These are phyloP conservation scores for Tokudaia muenninki DNA, from an alignment of 2,797 vertebrate genomes.

Conservation along the genomic window DNA sequence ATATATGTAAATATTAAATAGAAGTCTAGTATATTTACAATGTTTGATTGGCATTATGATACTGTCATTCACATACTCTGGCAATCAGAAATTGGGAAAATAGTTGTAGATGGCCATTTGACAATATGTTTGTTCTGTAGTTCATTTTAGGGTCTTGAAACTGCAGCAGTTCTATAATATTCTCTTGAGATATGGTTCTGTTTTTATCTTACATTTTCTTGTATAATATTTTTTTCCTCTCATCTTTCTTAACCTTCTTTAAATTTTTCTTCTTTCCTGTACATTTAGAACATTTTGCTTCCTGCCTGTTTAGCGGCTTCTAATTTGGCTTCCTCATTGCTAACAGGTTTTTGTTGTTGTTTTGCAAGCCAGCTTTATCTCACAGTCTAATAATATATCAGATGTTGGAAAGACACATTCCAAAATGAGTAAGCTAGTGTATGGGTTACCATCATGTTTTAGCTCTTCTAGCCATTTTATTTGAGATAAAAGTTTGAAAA, in stretches of 20 bases:
- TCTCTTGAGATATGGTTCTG: slow-evolving; percentile 46
- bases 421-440: slow-evolving; percentile 69
- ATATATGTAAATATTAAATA: not conserved
- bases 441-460: slow-evolving; percentile 64
- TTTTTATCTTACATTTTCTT: slow-evolving; percentile 51
- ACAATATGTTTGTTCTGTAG: not conserved
- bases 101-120: not conserved
- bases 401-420: slow-evolving; percentile 62
- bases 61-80: not conserved
- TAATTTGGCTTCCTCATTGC: slow-evolving; percentile 68
- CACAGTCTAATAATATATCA: slow-evolving; percentile 45
- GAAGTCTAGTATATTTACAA: not conserved
- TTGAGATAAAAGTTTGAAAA: slow-evolving; percentile 62
- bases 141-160: slow-evolving; percentile 19
- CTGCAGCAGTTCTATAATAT: not conserved
- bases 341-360: slow-evolving; percentile 74
- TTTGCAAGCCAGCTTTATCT: slow-evolving; percentile 70
- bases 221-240: slow-evolving; percentile 14
- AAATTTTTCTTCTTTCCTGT: not conserved
- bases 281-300: slow-evolving; percentile 71
- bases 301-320: slow-evolving; percentile 60
- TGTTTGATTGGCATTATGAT: not conserved
- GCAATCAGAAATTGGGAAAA: slow-evolving; percentile 23
- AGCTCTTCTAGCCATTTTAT: slow-evolving; percentile 63
- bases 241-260: not conserved